Base-by-base conservation (phyloP, 2,113 vertebrate species). In the Aepyceros melampus region DNA sequence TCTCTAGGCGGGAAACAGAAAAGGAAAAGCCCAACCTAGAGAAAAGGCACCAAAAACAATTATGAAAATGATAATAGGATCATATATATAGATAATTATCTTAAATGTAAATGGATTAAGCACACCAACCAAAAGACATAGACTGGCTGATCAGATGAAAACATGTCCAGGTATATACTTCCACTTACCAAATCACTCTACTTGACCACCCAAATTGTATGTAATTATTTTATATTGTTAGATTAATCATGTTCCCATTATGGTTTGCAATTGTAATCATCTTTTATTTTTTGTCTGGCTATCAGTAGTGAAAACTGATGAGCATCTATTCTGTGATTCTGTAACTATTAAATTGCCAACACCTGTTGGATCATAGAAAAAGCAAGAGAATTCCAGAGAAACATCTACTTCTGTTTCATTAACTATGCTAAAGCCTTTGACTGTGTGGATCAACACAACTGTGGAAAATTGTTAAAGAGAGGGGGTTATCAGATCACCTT, bases 1-100 rank as follows among this genome's bases (percentile, higher is more conserved):
- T 71, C 64, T 71, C 4, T 36, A 71, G 64, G 64, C 7, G 21
- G 64, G 17, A 36, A 67, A 36, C 4, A 67, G 62, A 36, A 16
- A 67, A 67, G 33, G 33, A 36, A 2, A 67, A 67, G 17, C 17
- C 64, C 64, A 36, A 67, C 17, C 8, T 67, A 67, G 8, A 67
- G 64, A 67, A 36, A 67, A 67, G 36, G 64, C 64, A 67, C 64
- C 17, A 8, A 19, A 36, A 67, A 36, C 64, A 36, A 67, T 67
- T 36, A 67, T 0, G 0, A 67, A 11, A 67, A 36, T 67, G 64
- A 2, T 67, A n/a, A 67, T 67, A 67, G 4, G 16, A n/a, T 67
- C 64, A 67, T 67, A 67, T 2, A 67, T n/a, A 67, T 10, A 0
- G 2, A 21, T 36, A 19, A n/a, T 67, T 67, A 67, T 67, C 64